phyloP scores from a whole-genome alignment of 1,140 invertebrate species.

The Tigriopus japonicus region DNA sequence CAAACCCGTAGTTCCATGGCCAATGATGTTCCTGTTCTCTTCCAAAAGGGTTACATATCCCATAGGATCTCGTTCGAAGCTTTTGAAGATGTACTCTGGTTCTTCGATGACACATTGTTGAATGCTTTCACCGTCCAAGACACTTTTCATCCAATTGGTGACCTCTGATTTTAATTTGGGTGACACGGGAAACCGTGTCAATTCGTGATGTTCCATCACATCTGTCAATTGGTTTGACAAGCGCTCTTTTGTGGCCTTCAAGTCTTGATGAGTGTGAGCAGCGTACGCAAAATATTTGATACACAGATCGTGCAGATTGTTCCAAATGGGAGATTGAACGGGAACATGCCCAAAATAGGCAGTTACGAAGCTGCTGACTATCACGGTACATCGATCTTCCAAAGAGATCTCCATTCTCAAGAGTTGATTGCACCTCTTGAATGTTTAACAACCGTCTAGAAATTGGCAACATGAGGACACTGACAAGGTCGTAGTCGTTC shows the following conservation, averaged over 20 bases:
- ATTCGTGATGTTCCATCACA: not conserved
- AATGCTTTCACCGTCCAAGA: not conserved
- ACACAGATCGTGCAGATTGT: not conserved
- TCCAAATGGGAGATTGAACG: not conserved
- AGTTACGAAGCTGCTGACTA: not conserved
- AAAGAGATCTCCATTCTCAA: not conserved
- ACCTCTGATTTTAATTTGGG: not conserved
- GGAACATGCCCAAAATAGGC: slow-evolving; percentile 4
- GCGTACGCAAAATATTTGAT: not conserved
- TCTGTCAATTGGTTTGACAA: not conserved
- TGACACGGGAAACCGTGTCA: not conserved
- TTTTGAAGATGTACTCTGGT: slow-evolving; percentile 3
- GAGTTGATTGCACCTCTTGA: not conserved
- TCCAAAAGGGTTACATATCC: slow-evolving; percentile 4
- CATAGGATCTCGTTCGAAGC: not conserved
- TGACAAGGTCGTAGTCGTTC: not conserved
- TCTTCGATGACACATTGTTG: not conserved
- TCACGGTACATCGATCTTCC: not conserved
- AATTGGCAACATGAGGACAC: not conserved
- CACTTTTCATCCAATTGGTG: not conserved
- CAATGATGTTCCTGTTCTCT: slow-evolving; percentile 6
- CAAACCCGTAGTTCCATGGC: slow-evolving; percentile 4
- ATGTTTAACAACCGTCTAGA: not conserved
- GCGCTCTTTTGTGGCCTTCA: not conserved
- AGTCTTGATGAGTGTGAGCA: not conserved